Evolutionary conservation across 1,140 invertebrate species (phyloP), one percentile per base, ranked within the genome.

Genomic region (Chrysoperla carnea): DNA sequence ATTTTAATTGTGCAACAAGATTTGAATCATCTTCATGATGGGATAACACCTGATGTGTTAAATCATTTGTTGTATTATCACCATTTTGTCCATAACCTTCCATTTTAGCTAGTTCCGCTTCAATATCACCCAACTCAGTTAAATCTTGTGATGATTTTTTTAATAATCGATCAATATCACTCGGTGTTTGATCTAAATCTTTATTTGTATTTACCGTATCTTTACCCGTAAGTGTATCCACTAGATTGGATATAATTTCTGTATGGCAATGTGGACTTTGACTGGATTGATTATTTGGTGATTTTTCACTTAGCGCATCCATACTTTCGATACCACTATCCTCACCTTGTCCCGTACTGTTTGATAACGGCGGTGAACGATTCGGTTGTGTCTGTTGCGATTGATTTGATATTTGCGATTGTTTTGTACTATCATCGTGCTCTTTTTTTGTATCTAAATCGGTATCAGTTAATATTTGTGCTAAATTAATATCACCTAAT

Each of bases 241-340:
- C 31, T 33, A 33, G n/a, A 33, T 33, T 33, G 2, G 31, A 33
- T 23, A 23, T 23, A 33, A 33, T 33, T 12, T 33, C 31, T 11
- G 8, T 33, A 33, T 33, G 31, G n/a, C 31, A 33, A 40, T 69
- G 68, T 7, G 69, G 70, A 27, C 72, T 75, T 49, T 73, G 71
- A 42, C 69, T 69, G 28, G 73, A 78, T 57, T 90, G 85, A 57
- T 89, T 87, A 57, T 89, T 87, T 4, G 86, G 87, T 48, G 84
- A 88, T 56, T 92, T 92, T 54, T 92, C 87, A 15, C 85, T 89
- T 4, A 90, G 59, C 2, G 87, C 86, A 55, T 92, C 87, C 86
- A 90, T 89, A 6, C 84, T 89, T 57, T 92, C 87, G 13, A 92
- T 90, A 2, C 87, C 86, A 35, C 85, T 89, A 61, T 91, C 87